Percentiles rank a stretch among this genome's conserved stretches.
These are phyloP conservation scores for Parasteatoda lunata DNA, from an alignment of 2,888 invertebrate species.

Conservation along the genomic window DNA sequence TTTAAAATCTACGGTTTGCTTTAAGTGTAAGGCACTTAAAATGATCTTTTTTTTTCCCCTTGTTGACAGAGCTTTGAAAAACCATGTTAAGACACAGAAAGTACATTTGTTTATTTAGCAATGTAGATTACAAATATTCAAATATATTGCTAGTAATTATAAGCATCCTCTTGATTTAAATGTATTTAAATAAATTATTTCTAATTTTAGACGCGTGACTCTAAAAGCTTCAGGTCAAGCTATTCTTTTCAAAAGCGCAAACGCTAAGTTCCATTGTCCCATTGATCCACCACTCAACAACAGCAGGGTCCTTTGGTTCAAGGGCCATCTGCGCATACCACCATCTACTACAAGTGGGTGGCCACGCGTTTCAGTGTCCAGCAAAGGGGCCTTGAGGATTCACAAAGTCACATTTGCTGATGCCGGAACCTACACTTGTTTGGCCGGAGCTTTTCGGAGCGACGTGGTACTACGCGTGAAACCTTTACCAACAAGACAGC, in stretches of 20 bases:
- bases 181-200: not conserved
- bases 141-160: not conserved
- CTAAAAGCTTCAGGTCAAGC: slow-evolving; percentile 93
- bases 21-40: too few species aligned
- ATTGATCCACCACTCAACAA: slow-evolving; percentile 10
- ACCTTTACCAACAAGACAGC: slow-evolving; percentile 45
- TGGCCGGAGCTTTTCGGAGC: slow-evolving; percentile 81
- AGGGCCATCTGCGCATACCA: slow-evolving; percentile 53
- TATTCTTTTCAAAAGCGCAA: slow-evolving; percentile 90
- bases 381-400: slow-evolving; percentile 85
- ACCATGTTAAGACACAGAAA: too few species aligned
- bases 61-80: too few species aligned
- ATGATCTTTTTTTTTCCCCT: too few species aligned
- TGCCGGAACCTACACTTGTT: slow-evolving; percentile 89
- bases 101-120: not conserved
- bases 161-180: not conserved
- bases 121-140: not conserved
- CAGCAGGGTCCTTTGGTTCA: slow-evolving; percentile 60
- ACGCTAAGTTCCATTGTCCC: slow-evolving; percentile 94
- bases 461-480: slow-evolving; percentile 47
- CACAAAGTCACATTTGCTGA: slow-evolving; percentile 86
- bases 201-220: slow-evolving; percentile 80
- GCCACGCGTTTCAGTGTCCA: slow-evolving; percentile 57
- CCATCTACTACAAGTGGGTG: slow-evolving; percentile 45
- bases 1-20: too few species aligned